Percentiles rank a stretch among this genome's conserved stretches.
Evolutionary conservation across 2,797 vertebrate genomes (phyloP).

Genomic region (Cryptoprocta ferox): DNA sequence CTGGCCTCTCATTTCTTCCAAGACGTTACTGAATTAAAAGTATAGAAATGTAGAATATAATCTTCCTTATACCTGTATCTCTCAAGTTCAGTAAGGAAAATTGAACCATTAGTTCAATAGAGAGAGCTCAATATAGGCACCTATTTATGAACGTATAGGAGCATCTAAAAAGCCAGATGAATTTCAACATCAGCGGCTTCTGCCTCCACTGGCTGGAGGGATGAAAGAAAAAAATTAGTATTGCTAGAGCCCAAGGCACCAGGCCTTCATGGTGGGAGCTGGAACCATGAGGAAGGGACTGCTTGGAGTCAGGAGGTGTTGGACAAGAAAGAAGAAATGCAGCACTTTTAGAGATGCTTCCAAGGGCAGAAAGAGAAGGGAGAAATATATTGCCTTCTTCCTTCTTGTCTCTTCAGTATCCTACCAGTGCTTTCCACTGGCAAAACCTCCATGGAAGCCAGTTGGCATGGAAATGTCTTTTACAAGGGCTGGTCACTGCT

Average conservation of each 20-base stretch:
- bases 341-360: not conserved
- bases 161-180: not conserved
- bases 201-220: not conserved
- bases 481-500: not conserved
- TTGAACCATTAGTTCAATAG: not conserved
- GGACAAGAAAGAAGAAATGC: not conserved
- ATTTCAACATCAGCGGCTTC: not conserved
- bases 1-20: not conserved
- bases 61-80: not conserved
- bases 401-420: not conserved
- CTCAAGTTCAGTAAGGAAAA: conserved; percentile 23
- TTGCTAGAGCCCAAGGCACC: not conserved
- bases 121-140: not conserved
- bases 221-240: not conserved
- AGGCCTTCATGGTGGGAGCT: not conserved
- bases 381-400: not conserved
- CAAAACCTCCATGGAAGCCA: not conserved
- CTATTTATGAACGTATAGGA: not conserved
- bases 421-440: not conserved
- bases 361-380: not conserved
- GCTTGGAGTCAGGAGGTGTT: not conserved
- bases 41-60: not conserved
- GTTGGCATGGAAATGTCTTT: not conserved
- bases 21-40: not conserved
- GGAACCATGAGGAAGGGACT: not conserved